Evolutionary conservation across 1,140 invertebrate species (phyloP).

Genomic region (Penaeus japonicus): DNA sequence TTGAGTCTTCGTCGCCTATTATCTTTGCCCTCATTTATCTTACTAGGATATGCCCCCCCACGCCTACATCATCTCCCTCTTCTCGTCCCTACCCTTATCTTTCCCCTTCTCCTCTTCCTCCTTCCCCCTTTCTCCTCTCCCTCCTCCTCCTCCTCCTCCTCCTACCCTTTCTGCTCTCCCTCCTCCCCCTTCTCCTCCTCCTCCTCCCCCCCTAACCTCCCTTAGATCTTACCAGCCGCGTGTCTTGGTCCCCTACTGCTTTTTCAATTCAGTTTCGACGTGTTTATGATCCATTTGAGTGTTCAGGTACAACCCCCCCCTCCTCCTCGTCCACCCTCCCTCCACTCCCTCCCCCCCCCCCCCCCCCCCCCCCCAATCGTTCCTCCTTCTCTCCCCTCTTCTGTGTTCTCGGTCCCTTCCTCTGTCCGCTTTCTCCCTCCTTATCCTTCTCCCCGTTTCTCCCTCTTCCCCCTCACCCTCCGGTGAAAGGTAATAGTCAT

Average conservation of each 20-base stretch:
- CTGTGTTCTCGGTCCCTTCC: not conserved
- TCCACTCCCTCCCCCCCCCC: not conserved
- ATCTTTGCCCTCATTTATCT: not conserved
- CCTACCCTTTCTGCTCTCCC: not conserved
- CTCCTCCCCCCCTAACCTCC: not conserved
- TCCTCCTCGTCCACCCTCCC: not conserved
- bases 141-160: not conserved
- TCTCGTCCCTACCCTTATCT: too few species aligned
- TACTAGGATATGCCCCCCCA: too few species aligned
- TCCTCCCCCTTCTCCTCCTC: too few species aligned
- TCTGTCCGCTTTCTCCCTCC: not conserved
- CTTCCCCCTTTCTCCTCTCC: not conserved
- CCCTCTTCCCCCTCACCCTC: not conserved
- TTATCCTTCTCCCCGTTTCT: not conserved
- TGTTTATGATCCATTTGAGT: not conserved
- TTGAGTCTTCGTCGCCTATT: too few species aligned
- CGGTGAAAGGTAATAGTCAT: too few species aligned
- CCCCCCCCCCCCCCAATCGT: too few species aligned
- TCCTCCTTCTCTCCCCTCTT: too few species aligned
- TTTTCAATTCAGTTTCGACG: not conserved
- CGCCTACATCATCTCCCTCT: too few species aligned
- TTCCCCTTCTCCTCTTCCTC: not conserved
- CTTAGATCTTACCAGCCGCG: too few species aligned
- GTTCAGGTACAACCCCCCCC: not conserved
- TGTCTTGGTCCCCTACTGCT: not conserved